Base-by-base conservation (phyloP, 2,888 invertebrate species). In the Philopedon plagiatum region DNA sequence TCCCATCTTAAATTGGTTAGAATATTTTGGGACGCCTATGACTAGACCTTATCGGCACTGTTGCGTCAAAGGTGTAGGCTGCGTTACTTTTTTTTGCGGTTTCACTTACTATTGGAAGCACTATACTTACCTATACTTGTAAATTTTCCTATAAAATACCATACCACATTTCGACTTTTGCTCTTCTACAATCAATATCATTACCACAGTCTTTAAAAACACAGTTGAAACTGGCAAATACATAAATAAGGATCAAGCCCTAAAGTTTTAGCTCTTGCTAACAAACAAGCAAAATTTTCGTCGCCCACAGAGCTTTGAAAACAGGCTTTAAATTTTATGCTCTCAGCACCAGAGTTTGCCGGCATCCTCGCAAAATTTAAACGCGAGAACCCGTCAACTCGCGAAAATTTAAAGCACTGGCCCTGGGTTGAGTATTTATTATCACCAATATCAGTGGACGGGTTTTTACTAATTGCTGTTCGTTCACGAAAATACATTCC, bases 391-490 rank as follows among this genome's bases (percentile, higher is more conserved):
- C 37, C 41, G 41, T 15, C 39, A 26, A 19, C 39, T 37, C 19
- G 26, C 21, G 26, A 37, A 58, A 41, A 41, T 37, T 37, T 58
- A 41, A 41, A 41, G 58, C 39, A 39, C 37, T 37, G 41, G 39
- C 58, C 58, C 58, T 13, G 37, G 58, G 41, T 39, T 39, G 37
- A 32, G 41, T 69, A 68, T 69, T 71, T 71, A 71, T 71, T 71
- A 71, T 64, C 64, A 65, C 56, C 64, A 71, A 64, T 71, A 71
- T 71, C 58, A 60, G 49, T 60, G 60, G 71, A 71, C 62, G 61
- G 67, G 62, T 72, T 72, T 72, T 72, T 60, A 57, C 72, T 72
- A 72, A 67, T 72, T 72, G 72, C 67, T 41, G 57, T 62, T 66
- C 57, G 67, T 72, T 51, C 57, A 29, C 67, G 63, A 63, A 72